Evolutionary conservation across 2,888 invertebrate species (phyloP), one percentile per base, ranked within the genome.

Genomic region (Eremobia ochroleuca): DNA sequence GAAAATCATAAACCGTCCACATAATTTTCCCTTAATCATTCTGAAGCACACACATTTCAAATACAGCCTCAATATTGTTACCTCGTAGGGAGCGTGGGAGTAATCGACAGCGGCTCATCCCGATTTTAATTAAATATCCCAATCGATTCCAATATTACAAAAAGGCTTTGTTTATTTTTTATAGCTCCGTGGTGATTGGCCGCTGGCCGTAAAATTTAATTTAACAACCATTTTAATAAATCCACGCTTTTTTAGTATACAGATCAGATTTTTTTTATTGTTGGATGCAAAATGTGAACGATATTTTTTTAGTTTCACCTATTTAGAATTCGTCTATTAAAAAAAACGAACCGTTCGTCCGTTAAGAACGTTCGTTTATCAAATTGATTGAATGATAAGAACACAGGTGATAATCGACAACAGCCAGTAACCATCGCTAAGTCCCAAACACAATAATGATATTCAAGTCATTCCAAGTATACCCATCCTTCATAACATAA

Each of bases 61-160:
- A 79, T 69, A 75, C 73, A 87, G 69, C 43, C 37, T 37, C 67
- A 58, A 79, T 59, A 79, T 76, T 76, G 52, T 76, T 69, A 79
- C 49, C 68, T 79, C 75, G 34, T 61, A 40, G 58, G 61, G 72
- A 73, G 73, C 76, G 81, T 82, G 82, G 81, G 85, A 83, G 83
- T 28, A 82, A 81, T 73, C 69, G 75, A 76, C 79, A 61, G 76
- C 52, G 49, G 85, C 72, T 80, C 80, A 82, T 83, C 82, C 73
- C 77, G 79, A 86, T 89, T 90, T 92, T 92, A 91, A 92, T 92
- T 91, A 92, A 91, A 92, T 88, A 90, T 72, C 82, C 85, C 88
- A 86, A 91, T 89, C 87, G 88, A 82, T 90, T 86, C 84, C 87
- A 81, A 83, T 87, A 88, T 87, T 85, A 88, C 88, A 78, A 81